Conservation (phyloP, 35 echinoderm and acorn worm genomes). For the Strongylocentrotus purpuratus region DNA sequence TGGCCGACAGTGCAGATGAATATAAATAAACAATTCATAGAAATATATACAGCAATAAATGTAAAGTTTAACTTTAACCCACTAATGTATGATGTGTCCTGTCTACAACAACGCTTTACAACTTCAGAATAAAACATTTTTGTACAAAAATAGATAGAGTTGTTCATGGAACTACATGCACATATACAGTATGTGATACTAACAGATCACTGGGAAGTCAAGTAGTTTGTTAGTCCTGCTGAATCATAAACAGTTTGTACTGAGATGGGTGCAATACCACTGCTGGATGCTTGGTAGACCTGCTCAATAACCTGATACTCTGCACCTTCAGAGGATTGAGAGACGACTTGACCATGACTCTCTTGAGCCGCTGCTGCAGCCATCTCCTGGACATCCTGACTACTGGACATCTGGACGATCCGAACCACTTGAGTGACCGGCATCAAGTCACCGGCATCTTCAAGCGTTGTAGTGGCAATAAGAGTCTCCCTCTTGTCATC, state of each 20-base stretch:
- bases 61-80: too few species aligned
- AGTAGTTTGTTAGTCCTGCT: slow-evolving; percentile 20
- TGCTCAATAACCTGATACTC: slow-evolving; percentile 44
- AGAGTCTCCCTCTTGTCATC: slow-evolving; percentile 40
- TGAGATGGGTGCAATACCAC: background rate
- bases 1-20: too few species aligned
- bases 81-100: too few species aligned
- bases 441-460: slow-evolving; percentile 8
- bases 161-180: background rate
- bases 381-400: slow-evolving; percentile 30
- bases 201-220: background rate
- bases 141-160: too few species aligned
- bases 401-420: slow-evolving; percentile 38
- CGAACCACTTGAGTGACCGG: slow-evolving; percentile 35
- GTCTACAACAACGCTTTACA: too few species aligned
- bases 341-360: background rate
- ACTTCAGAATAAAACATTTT: too few species aligned
- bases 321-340: background rate
- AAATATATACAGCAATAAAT: too few species aligned
- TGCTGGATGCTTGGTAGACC: slow-evolving; percentile 7
- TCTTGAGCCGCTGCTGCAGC: background rate
- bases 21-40: too few species aligned
- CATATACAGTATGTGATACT: background rate
- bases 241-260: slow-evolving; percentile 46
- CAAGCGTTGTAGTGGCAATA: background rate